Evolutionary conservation across 2,797 vertebrate genomes (phyloP), one percentile per base, ranked within the genome.

Genomic region (Tachyglossus aculeatus): DNA sequence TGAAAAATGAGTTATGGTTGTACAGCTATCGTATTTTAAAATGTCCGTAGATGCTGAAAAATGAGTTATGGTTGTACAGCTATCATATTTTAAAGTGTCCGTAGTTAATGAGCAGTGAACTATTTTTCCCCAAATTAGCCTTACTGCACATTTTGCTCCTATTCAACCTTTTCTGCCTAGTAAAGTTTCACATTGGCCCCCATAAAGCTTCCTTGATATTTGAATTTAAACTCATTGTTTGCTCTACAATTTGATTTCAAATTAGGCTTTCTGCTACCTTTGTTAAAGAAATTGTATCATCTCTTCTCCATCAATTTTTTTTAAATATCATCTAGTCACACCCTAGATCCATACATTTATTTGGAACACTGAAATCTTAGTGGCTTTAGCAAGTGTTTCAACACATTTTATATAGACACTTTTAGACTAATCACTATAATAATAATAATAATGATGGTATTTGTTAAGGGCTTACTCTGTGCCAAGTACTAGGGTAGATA

Each of bases 381-480:
- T 38, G 52, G 14, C 52, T 47, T 33, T 50, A n/a, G 19, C 47
- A 22, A 39, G 22, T 41, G 7, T 3, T 34, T 7, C 29, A 25
- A 1, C 13, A 24, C 9, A 31, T 54, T 66, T 79, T 55, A 9
- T 21, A 19, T 68, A 22, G 73, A 29, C 5, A 7, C 63, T 67
- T 70, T 67, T 65, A 63, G 48, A 44, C 65, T 65, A 54, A 37
- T 55, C 25, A 68, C 18, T 44, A 31, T n/a, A n/a, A n/a, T n/a
- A n/a, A n/a, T n/a, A n/a, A n/a, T n/a, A n/a, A n/a, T n/a, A n/a
- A n/a, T n/a, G n/a, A n/a, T n/a, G n/a, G n/a, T n/a, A n/a, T n/a
- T n/a, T n/a, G n/a, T n/a, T n/a, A n/a, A n/a, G n/a, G n/a, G n/a
- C n/a, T n/a, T n/a, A n/a, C n/a, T n/a, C n/a, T n/a, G n/a, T n/a